Base-by-base conservation (phyloP, 2,113 vertebrate genomes). In the Progne subis region DNA sequence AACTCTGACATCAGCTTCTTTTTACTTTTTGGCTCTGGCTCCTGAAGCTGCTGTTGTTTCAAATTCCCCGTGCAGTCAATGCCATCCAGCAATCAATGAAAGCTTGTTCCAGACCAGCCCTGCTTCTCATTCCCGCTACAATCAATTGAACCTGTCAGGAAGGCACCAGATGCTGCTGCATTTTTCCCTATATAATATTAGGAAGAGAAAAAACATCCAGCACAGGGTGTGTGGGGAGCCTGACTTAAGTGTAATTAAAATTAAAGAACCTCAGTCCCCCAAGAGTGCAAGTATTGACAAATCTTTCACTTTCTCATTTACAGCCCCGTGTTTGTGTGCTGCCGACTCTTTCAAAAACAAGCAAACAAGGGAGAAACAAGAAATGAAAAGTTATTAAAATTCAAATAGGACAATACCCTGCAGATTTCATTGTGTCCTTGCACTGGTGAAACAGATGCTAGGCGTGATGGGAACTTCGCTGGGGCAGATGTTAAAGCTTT, bases 71-170 rank as follows among this genome's bases (percentile, higher is more conserved):
- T 65, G 82, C 92, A 96, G 85, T 15, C 60, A 39, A 25, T 69
- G 93, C 47, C 65, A 91, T 92, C 57, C 71, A 82, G 77, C 79
- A 83, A 95, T 97, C 90, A 92, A 95, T 97, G 87, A 60, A 60
- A 43, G 85, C 94, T 88, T 94, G 90, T 94, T 96, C 82, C 88
- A 88, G 78, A 78, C 41, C 95, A 92, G 90, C 93, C 89, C 63
- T 60, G 43, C 93, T 89, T 76, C 90, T 96, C 90, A 52, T 70
- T 83, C 50, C 12, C 6, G 20, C 95, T 88, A 47, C 83, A 87
- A 97, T 95, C 95, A 94, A 96, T 97, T 95, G 88, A 96, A 95
- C 86, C 95, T 93, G 89, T 85, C 94, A 94, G 90, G 84, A 91
- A 94, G 88, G 81, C 94, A 92, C 82, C 70, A 78, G 82, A 46